Conservation (phyloP, 2,888 invertebrate genomes). For the Dromius quadrimaculatus region DNA sequence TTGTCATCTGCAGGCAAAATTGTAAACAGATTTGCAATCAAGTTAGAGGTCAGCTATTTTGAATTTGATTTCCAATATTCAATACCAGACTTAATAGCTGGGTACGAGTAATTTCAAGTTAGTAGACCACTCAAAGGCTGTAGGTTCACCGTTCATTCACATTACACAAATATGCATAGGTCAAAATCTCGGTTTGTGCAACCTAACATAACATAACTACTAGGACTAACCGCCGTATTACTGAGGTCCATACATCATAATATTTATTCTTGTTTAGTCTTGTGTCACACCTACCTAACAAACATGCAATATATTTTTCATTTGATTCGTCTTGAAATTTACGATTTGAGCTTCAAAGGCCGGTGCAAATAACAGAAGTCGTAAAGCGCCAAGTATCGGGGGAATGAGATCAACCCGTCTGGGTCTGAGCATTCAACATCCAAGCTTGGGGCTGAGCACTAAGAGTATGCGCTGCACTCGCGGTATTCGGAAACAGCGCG, state of each 20-base stretch:
- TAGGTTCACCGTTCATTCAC: too few relatives aligned
- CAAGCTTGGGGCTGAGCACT: background rate
- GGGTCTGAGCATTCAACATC: background rate
- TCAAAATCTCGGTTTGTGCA: too few relatives aligned
- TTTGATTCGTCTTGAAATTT: slow-evolving; percentile 17
- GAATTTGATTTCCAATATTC: too few relatives aligned
- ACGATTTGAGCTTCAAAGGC: slow-evolving; percentile 17
- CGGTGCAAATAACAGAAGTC: background rate
- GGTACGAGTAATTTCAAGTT: too few relatives aligned
- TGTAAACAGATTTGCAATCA: too few relatives aligned
- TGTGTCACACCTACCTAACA: background rate
- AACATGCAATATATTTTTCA: slow-evolving; percentile 24
- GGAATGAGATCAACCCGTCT: slow-evolving; percentile 23
- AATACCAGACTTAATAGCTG: too few relatives aligned
- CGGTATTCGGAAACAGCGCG: slow-evolving; percentile 45
- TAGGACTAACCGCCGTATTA: background rate
- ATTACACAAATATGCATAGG: too few relatives aligned
- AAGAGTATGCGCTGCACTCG: slow-evolving; percentile 22
- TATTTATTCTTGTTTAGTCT: slow-evolving; percentile 19
- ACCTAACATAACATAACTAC: too few relatives aligned
- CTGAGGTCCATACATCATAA: slow-evolving; percentile 1
- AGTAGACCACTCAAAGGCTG: too few relatives aligned
- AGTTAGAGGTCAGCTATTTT: too few relatives aligned
- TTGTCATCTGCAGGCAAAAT: too few relatives aligned
- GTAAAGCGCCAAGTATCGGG: background rate